Conservation (phyloP, 1,140 invertebrate genomes). For the Diorhabda carinulata region DNA sequence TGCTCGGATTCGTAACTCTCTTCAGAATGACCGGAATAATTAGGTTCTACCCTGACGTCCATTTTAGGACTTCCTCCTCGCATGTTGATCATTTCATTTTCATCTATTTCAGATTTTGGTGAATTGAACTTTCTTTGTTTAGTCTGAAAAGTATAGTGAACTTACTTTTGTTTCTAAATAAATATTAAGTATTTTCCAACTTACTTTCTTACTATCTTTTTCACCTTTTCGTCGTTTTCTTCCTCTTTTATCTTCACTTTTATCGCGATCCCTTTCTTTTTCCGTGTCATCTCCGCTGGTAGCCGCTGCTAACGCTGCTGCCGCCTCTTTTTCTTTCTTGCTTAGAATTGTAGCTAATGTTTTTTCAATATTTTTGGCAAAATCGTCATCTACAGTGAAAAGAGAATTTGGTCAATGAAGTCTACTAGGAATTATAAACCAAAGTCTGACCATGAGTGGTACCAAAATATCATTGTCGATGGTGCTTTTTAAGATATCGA, state of each 20-base stretch:
- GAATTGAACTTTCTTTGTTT: constrained; percentile 45
- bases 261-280: constrained; percentile 36
- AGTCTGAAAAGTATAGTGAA: constrained; percentile 31
- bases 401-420: not conserved
- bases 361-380: constrained; percentile 72
- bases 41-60: constrained; percentile 13
- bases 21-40: constrained; percentile 28
- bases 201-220: constrained; percentile 21
- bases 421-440: too few relatives aligned
- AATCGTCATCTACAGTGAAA: constrained; percentile 60
- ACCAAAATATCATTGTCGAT: too few relatives aligned
- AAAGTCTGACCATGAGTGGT: too few relatives aligned
- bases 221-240: constrained; percentile 31
- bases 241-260: constrained; percentile 41
- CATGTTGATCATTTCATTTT: constrained; percentile 74
- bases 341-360: constrained; percentile 63
- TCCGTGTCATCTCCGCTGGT: constrained; percentile 39
- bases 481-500: too few relatives aligned
- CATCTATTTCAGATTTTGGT: constrained; percentile 58
- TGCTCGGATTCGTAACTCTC: constrained; percentile 39
- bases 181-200: not conserved
- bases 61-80: constrained; percentile 61
- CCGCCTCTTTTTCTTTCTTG: constrained; percentile 48
- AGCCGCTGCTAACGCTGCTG: constrained; percentile 6
- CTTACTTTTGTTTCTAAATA: not conserved